A percentile compares a stretch with the other conserved stretches of the same genome.
Evolutionary conservation across 2,888 invertebrate species (phyloP).

Genomic region (Drosophila engyochracea): DNA sequence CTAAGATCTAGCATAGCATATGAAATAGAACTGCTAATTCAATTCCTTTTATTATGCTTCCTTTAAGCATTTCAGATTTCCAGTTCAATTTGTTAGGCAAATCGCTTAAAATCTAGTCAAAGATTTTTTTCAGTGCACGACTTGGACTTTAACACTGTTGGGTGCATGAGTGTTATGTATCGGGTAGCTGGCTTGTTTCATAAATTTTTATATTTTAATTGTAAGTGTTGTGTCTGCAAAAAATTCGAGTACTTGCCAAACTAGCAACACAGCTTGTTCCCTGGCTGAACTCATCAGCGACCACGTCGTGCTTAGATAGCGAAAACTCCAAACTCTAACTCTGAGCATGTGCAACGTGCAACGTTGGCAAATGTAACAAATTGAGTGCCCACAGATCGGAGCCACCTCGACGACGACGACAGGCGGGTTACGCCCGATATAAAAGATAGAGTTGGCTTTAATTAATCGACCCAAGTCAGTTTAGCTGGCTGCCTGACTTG

Average conservation of each 20-base stretch:
- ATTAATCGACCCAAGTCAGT: slow-evolving; percentile 63
- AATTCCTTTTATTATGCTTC: not conserved
- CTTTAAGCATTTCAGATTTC: not conserved
- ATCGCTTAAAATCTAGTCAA: rapidly evolving
- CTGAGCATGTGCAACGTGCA: slow-evolving; percentile 36
- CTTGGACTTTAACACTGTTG: slow-evolving; percentile 32
- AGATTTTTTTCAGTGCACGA: slow-evolving; percentile 1
- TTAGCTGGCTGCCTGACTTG: slow-evolving; percentile 20
- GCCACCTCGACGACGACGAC: slow-evolving; percentile 55
- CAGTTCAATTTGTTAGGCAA: not conserved
- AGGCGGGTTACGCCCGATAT: slow-evolving; percentile 63
- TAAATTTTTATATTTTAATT: slow-evolving; percentile 65
- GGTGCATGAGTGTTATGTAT: slow-evolving; percentile 47
- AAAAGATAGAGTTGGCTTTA: slow-evolving; percentile 57
- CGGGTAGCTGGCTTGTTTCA: slow-evolving; percentile 54
- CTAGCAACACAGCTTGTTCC: slow-evolving; percentile 60
- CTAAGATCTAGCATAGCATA: not conserved
- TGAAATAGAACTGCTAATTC: not conserved
- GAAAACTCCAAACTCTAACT: slow-evolving; percentile 14
- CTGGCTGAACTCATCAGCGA: slow-evolving; percentile 55
- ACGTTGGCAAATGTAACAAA: slow-evolving; percentile 53
- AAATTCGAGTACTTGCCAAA: slow-evolving; percentile 63
- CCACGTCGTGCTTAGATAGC: slow-evolving; percentile 14
- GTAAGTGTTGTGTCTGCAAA: slow-evolving; percentile 48
- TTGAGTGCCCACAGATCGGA: slow-evolving; percentile 41